Evolutionary conservation across 2,113 vertebrate genomes (phyloP).

Genomic region (Heliornis fulica): DNA sequence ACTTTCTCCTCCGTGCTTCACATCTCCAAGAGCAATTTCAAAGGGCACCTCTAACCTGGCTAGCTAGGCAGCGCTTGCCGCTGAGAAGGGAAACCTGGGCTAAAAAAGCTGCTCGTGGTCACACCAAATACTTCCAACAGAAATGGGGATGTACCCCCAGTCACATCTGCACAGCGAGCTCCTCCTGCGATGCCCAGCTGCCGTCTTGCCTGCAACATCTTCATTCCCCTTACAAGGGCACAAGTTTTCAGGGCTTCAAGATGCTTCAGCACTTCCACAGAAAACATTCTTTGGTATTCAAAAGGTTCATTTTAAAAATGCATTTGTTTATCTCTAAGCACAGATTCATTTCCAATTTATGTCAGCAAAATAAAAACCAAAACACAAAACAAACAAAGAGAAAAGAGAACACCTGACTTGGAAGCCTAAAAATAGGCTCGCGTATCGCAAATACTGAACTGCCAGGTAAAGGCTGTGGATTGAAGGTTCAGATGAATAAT

Average conservation of each 20-base stretch:
- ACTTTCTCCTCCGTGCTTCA: background rate
- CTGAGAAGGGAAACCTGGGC: background rate
- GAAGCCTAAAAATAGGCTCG: conserved; percentile 52
- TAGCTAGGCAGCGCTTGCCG: background rate
- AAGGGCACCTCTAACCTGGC: background rate
- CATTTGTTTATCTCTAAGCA: background rate
- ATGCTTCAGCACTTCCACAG: background rate
- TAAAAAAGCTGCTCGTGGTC: background rate
- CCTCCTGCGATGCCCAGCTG: background rate
- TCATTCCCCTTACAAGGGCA: background rate
- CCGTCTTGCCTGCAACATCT: background rate
- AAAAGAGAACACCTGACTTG: background rate
- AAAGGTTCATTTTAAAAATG: background rate
- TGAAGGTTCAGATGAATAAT: conserved; percentile 67
- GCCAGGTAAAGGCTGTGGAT: conserved; percentile 50
- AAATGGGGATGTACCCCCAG: background rate
- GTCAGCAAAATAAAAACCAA: conserved; percentile 15
- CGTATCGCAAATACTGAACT: conserved; percentile 21
- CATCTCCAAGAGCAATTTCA: background rate
- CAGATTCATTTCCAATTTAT: conserved; percentile 29
- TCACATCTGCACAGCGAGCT: background rate
- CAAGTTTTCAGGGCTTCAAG: background rate
- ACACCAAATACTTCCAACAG: accelerated
- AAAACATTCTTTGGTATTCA: background rate
- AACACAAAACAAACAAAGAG: background rate